Conservation (phyloP, 2,888 invertebrate species). For the Therioaphis trifolii region DNA sequence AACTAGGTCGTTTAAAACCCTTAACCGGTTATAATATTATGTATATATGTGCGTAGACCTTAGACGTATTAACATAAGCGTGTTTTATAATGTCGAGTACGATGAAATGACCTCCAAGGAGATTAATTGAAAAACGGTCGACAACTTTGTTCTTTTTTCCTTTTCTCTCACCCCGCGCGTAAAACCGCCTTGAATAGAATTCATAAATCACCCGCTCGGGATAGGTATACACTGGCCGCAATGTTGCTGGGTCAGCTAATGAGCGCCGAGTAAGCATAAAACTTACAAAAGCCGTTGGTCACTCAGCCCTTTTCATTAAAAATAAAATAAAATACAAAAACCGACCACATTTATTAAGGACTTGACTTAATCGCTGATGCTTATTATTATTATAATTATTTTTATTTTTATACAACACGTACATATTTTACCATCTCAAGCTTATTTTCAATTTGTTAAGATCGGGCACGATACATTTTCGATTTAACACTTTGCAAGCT, state of each 20-base stretch:
- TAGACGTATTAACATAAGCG: conserved; percentile 36
- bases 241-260: conserved; percentile 61
- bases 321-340: conserved; percentile 35
- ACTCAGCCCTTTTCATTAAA: conserved; percentile 43
- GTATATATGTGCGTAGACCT: conserved; percentile 1
- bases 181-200: conserved; percentile 58
- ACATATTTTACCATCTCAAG: conserved; percentile 45
- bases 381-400: conserved; percentile 31
- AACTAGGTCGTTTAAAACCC: conserved; percentile 44
- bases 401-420: neutral
- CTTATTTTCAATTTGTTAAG: conserved; percentile 27
- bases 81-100: conserved; percentile 27
- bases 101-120: conserved; percentile 43
- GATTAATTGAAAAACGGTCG: conserved; percentile 57
- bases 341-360: conserved; percentile 44
- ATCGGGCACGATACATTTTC: conserved; percentile 32
- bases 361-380: conserved; percentile 19
- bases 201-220: conserved; percentile 49
- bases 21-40: conserved; percentile 41
- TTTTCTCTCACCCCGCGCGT: conserved; percentile 28
- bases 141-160: conserved; percentile 46
- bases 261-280: conserved; percentile 61
- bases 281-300: conserved; percentile 60
- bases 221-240: conserved; percentile 25
- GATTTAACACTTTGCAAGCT: neutral